phyloP scores from a whole-genome alignment of 2,888 invertebrate genomes.

The Metopia argyrocephala region DNA sequence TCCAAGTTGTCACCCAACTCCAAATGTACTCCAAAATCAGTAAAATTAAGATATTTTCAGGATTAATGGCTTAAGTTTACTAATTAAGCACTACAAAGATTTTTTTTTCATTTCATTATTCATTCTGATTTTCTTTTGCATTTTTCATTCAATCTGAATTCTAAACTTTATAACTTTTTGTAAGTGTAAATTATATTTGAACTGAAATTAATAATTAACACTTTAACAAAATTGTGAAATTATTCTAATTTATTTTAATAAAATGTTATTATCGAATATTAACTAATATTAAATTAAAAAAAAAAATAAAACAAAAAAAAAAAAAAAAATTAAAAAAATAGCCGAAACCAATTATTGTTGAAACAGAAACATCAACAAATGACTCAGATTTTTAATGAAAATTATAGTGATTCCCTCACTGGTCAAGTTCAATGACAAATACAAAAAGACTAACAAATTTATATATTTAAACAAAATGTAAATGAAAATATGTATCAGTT shows the following conservation, averaged over 20 bases:
- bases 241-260: neutral
- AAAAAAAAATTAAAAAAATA: no score
- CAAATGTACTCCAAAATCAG: no score
- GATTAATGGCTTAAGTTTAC: no score
- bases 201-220: neutral
- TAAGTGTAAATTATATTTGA: neutral
- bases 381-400: slow-evolving; percentile 11
- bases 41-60: no score
- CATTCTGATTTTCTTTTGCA: no score
- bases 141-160: no score
- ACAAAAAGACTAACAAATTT: slow-evolving; percentile 4
- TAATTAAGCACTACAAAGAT: no score
- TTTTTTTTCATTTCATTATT: no score
- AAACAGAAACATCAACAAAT: slow-evolving; percentile 33
- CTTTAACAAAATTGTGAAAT: slow-evolving; percentile 14
- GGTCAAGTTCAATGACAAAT: slow-evolving; percentile 55
- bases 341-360: slow-evolving; percentile 20
- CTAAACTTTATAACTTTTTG: neutral
- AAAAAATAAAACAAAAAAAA: no score
- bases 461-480: slow-evolving; percentile 34
- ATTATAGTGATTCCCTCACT: slow-evolving; percentile 21
- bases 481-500: slow-evolving; percentile 23
- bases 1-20: no score
- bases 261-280: slow-evolving; percentile 32
- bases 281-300: slow-evolving; percentile 3